These are phyloP conservation scores for Acleris cristana DNA, from an alignment of 2,888 invertebrate species.

Conservation along the genomic window DNA sequence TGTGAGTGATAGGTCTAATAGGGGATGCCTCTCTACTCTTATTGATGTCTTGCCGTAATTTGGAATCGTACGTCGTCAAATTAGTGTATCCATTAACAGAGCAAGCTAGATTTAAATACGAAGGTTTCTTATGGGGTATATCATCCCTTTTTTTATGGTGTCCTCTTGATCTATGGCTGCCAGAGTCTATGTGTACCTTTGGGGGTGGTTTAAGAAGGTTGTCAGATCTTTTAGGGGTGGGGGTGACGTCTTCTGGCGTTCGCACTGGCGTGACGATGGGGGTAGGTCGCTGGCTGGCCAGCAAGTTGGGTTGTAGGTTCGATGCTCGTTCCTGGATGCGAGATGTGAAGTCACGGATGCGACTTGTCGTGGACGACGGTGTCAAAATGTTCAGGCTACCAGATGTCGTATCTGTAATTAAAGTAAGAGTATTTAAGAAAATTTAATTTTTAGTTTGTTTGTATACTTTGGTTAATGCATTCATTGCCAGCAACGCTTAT, in stretches of 20 bases:
- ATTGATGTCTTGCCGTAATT: slow-evolving; percentile 88
- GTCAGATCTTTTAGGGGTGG: slow-evolving; percentile 64
- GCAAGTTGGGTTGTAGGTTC: slow-evolving; percentile 58
- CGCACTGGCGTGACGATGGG: slow-evolving; percentile 62
- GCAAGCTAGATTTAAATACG: slow-evolving; percentile 94
- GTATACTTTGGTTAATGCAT: too few relatives aligned
- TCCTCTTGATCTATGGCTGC: slow-evolving; percentile 69
- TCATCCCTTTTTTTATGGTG: slow-evolving; percentile 75
- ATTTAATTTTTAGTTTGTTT: background rate
- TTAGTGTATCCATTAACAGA: slow-evolving; percentile 96
- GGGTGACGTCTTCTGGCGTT: slow-evolving; percentile 61
- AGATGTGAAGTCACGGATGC: slow-evolving; percentile 83
- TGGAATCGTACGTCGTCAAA: slow-evolving; percentile 93
- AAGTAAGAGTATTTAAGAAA: background rate
- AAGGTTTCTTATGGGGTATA: slow-evolving; percentile 88
- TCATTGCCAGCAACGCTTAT: too few relatives aligned
- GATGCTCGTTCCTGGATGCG: slow-evolving; percentile 83
- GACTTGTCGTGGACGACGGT: slow-evolving; percentile 84
- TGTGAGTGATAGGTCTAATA: slow-evolving; percentile 84
- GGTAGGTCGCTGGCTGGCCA: slow-evolving; percentile 50
- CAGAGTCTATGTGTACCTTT: slow-evolving; percentile 67
- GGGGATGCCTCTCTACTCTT: slow-evolving; percentile 89
- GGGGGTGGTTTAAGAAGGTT: slow-evolving; percentile 74
- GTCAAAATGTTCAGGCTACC: slow-evolving; percentile 86
- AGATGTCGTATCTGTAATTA: slow-evolving; percentile 82